These are phyloP conservation scores for Pteropus alecto DNA, from an alignment of 2,113 vertebrate genomes.

Conservation along the genomic window DNA sequence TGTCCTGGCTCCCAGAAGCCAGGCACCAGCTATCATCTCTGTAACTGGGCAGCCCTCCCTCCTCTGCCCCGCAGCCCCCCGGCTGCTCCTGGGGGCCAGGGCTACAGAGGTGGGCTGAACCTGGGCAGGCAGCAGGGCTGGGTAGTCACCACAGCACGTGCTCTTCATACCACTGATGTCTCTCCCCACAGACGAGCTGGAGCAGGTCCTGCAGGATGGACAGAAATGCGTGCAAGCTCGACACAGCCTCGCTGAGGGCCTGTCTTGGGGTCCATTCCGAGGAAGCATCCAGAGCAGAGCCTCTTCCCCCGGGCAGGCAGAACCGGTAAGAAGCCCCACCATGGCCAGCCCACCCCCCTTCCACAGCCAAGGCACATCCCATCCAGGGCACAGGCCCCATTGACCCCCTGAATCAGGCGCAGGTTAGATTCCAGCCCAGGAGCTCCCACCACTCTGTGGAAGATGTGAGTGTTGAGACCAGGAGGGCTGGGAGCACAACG, in stretches of 20 bases:
- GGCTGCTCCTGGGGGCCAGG: fast-evolving
- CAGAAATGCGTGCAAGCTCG: slow-evolving; percentile 81
- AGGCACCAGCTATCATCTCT: too few species aligned
- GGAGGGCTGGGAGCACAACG: not conserved
- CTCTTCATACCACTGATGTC: not conserved
- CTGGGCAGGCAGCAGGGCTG: too few species aligned
- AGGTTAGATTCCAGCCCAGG: not conserved
- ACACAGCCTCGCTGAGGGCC: slow-evolving; percentile 82
- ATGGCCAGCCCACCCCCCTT: fast-evolving
- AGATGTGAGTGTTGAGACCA: not conserved
- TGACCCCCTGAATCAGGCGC: fast-evolving
- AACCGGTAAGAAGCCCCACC: slow-evolving; percentile 77
- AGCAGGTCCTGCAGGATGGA: slow-evolving; percentile 74
- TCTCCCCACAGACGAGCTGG: slow-evolving; percentile 81
- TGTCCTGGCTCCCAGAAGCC: not conserved
- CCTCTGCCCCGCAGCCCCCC: not conserved
- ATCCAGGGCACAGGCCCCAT: not conserved
- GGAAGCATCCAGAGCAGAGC: slow-evolving; percentile 85
- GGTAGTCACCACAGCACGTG: too few species aligned
- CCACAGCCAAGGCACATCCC: not conserved
- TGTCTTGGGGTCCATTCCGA: slow-evolving; percentile 90
- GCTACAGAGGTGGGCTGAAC: not conserved
- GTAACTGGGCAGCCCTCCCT: fast-evolving
- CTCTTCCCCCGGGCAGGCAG: slow-evolving; percentile 49
- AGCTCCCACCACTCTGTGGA: too few species aligned